Base-by-base conservation (phyloP, 92 coral and sea anemone species). In the Heliopora coerulea region DNA sequence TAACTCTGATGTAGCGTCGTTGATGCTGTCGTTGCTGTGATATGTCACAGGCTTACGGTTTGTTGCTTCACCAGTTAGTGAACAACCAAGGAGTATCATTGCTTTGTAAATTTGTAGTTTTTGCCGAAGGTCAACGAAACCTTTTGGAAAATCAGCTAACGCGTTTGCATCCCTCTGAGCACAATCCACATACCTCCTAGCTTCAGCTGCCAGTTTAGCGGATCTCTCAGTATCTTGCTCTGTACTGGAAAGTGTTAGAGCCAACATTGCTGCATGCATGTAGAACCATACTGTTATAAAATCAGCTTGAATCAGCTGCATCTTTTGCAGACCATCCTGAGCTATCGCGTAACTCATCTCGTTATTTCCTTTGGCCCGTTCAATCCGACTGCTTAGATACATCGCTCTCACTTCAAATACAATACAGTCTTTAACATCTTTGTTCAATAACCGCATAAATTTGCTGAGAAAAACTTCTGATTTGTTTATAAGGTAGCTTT, bases 321-420 rank as follows among this genome's bases (percentile, higher is more conserved):
- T 18, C 13, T 35, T 0, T 0, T 8, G 0, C 13, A 65, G 23
- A 65, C 30, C 29, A 9, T 42, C 25, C 8, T n/a, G 5, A 9
- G 33, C 54, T 0, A 3, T 9, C 18, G 35, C 1, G 25, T 65
- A 65, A 26, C 72, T 65, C 40, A 35, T 28, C 25, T 18, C 30
- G 20, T n/a, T 6, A 10, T 65, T 23, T 65, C 72, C 72, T 42
- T 28, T 42, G 4, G 26, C 25, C 11, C 54, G 54, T 39, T 37
- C 52, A 15, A 40, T 14, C 0, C 30, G 19, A 8, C 26, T 14
- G 3, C 25, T 65, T 26, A 65, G 25, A 65, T 50, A 40, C 19
- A 28, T 20, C 26, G 3, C 25, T 48, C 23, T 48, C 28, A 7
- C 20, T 18, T 6, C 40, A 62, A 74, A 81, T 30, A 81, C 74